Conservation (phyloP, 2,113 vertebrate species). For the Sakesphorus luctuosus region DNA sequence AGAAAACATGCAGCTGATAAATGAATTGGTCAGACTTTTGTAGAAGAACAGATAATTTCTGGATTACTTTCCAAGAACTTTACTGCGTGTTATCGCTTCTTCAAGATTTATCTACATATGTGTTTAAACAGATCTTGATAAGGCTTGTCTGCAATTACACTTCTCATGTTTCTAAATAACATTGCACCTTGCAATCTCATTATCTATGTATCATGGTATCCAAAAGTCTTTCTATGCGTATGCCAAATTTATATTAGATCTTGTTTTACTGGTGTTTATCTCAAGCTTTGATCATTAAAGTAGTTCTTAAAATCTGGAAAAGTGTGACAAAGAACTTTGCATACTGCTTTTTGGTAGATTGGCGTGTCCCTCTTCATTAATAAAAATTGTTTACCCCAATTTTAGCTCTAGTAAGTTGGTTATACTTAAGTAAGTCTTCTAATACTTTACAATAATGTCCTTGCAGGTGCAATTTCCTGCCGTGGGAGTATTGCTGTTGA, state of each 20-base stretch:
- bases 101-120: neutral
- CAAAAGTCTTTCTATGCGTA: neutral
- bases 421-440: neutral
- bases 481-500: neutral
- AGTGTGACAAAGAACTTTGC: neutral
- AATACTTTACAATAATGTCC: neutral
- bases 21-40: neutral
- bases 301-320: neutral
- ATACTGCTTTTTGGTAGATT: neutral
- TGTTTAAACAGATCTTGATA: neutral
- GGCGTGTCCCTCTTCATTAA: neutral
- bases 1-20: neutral
- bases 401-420: neutral
- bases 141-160: neutral
- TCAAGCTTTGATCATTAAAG: neutral
- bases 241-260: neutral
- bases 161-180: neutral
- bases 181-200: neutral
- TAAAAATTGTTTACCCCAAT: neutral
- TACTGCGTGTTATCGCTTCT: neutral
- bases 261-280: neutral
- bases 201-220: neutral
- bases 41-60: neutral
- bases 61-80: neutral
- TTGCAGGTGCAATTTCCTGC: neutral